phyloP scores from a whole-genome alignment of 2,888 invertebrate species.

The Gerris lacustris region DNA sequence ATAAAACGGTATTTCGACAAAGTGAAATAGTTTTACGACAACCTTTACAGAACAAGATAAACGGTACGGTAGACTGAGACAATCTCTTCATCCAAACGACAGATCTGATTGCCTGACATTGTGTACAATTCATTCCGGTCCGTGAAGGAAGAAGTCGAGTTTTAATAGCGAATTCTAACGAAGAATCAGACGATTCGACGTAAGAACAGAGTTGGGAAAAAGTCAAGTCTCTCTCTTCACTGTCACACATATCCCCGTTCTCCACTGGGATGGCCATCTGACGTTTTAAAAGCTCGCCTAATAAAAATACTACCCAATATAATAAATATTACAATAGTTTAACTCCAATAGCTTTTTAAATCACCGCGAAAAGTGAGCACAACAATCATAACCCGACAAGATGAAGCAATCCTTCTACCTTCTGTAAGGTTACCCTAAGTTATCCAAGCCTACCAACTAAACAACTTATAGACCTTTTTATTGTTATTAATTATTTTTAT shows the following conservation, averaged over 20 bases:
- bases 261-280: background rate
- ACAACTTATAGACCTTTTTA: no score
- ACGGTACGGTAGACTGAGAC: conserved; percentile 1
- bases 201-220: background rate
- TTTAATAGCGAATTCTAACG: background rate
- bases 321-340: no score
- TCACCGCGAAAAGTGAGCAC: no score
- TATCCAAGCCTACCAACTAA: no score
- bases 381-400: no score
- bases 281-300: no score
- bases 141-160: background rate
- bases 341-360: no score
- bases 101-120: background rate
- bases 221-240: background rate
- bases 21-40: conserved; percentile 6
- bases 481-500: no score
- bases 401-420: no score
- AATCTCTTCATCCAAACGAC: conserved; percentile 9
- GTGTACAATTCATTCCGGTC: background rate
- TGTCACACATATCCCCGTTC: conserved; percentile 2
- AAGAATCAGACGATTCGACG: conserved; percentile 4
- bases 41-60: conserved; percentile 1
- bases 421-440: no score
- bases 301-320: no score
- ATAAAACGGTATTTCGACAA: conserved; percentile 2